phyloP scores from a whole-genome alignment of 2,113 vertebrate genomes.

The Spheniscus mendiculus region DNA sequence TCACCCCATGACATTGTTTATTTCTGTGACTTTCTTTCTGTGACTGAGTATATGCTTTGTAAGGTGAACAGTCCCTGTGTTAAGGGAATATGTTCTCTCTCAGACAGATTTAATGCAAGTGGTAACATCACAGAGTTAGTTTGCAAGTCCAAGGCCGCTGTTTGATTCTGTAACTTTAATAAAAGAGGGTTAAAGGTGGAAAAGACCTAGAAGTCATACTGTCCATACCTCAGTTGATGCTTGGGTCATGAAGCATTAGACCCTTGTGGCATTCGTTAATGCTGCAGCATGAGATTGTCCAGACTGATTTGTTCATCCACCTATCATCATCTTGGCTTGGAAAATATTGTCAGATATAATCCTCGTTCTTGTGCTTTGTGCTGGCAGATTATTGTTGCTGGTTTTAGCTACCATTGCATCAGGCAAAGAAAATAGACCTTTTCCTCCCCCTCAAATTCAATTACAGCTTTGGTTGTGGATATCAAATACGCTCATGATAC shows the following conservation, averaged over 20 bases:
- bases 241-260: background rate
- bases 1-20: background rate
- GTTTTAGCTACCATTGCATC: background rate
- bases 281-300: slow-evolving; percentile 21
- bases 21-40: background rate
- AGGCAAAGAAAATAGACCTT: slow-evolving; percentile 5
- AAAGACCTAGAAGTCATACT: background rate
- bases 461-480: slow-evolving; percentile 17
- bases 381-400: background rate
- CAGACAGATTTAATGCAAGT: background rate
- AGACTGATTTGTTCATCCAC: slow-evolving; percentile 22
- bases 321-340: slow-evolving; percentile 13
- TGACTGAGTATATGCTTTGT: background rate
- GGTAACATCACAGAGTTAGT: background rate
- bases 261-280: background rate
- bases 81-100: background rate
- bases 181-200: background rate
- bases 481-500: slow-evolving; percentile 27
- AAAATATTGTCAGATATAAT: slow-evolving; percentile 23
- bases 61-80: background rate
- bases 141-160: background rate
- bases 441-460: slow-evolving; percentile 41
- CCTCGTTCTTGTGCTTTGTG: background rate
- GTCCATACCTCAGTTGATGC: background rate
- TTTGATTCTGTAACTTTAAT: background rate